phyloP scores from a whole-genome alignment of 2,888 invertebrate species.

The Caenorhabditis sp. region DNA sequence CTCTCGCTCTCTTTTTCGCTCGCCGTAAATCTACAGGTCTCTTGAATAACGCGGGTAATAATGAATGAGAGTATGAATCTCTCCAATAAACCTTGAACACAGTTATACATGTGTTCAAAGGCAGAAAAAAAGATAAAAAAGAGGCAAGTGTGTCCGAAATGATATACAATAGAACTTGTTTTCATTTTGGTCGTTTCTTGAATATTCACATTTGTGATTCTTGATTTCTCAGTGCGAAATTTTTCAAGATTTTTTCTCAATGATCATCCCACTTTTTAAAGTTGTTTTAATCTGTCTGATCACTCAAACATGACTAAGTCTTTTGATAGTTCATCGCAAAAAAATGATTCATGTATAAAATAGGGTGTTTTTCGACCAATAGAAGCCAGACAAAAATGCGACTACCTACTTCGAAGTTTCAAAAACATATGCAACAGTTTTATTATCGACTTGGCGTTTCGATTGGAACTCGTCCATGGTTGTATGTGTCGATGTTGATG shows the following conservation, averaged over 20 bases:
- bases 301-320: neutral
- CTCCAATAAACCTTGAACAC: neutral
- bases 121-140: neutral
- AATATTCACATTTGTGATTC: no score
- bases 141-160: neutral
- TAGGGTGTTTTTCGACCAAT: neutral
- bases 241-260: neutral
- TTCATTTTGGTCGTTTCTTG: no score
- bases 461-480: constrained; percentile 54
- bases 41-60: no score
- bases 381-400: constrained; percentile 14
- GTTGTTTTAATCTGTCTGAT: neutral
- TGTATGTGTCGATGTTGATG: constrained; percentile 40
- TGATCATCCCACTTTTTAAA: neutral
- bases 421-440: constrained; percentile 38
- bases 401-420: constrained; percentile 26
- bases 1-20: no score
- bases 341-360: neutral
- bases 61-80: neutral
- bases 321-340: neutral
- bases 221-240: neutral
- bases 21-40: no score
- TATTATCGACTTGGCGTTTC: constrained; percentile 53
- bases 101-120: neutral
- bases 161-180: neutral